Base-by-base conservation (phyloP, 2,888 invertebrate genomes). In the Erynnis tages region DNA sequence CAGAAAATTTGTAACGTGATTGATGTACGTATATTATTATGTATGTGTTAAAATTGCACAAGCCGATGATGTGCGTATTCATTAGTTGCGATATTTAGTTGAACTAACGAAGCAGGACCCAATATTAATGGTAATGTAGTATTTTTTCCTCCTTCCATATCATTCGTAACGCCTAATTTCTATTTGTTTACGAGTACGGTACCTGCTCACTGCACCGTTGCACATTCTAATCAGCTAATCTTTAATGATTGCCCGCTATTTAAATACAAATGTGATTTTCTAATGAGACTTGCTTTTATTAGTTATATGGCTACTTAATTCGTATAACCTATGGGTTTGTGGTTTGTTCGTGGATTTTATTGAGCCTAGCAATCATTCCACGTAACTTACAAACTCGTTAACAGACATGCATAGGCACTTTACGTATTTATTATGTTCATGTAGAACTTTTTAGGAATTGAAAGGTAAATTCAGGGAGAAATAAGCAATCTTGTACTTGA, bases 101-200 rank as follows among this genome's bases (percentile, higher is more conserved):
- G 25, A 35, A 34, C 23, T 45, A 45, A 25, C 16, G 23, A 45
- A 7, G 34, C 45, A 34, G 45, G 10, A 34, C 30, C 8, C 16
- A 34, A 25, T 35, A 19, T 14, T 1, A 34, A 25, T 45, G 45
- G 16, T 34, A 45, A 45, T 45, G 21, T 14, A 10, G n/a, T n/a
- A n/a, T n/a, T 14, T 38, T 41, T 34, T 45, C 11, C 29, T 17
- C 17, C 32, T 30, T n/a, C n/a, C n/a, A n/a, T 30, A 32, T 32
- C 11, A 30, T 13, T 7, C 17, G 41, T 29, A 29, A 43, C 17
- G 10, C 0, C 44, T 7, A 23, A 41, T 23, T 21, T 11, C 10
- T 46, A 21, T 46, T 38, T 30, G 21, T 38, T 30, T 48, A 30
- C 16, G 21, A n/a, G 30, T 46, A 27, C 19, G 13, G 10, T 37